Evolutionary conservation across 2,888 invertebrate species (phyloP).

Genomic region (Synanthedon formicaeformis): DNA sequence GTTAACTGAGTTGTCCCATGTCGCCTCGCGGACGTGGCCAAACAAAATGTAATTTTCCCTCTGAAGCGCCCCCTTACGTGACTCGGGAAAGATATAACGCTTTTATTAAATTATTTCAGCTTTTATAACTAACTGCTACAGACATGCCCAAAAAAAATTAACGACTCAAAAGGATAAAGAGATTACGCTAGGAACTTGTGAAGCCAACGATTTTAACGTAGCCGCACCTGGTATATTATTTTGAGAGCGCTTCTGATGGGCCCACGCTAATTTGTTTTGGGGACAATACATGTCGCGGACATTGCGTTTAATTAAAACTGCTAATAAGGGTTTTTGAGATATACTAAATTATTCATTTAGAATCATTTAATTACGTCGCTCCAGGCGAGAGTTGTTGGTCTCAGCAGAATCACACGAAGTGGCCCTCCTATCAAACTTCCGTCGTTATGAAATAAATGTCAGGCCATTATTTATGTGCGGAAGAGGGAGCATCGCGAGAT

Average conservation of each 20-base stretch:
- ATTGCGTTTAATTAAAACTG: slow-evolving; percentile 6
- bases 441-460: slow-evolving; percentile 57
- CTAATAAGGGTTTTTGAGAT: slow-evolving; percentile 6
- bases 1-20: slow-evolving; percentile 65
- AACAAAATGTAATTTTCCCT: slow-evolving; percentile 67
- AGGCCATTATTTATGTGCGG: slow-evolving; percentile 56
- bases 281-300: not conserved
- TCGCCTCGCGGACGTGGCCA: slow-evolving; percentile 54
- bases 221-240: not conserved
- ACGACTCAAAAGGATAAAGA: slow-evolving; percentile 38
- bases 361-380: not conserved
- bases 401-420: slow-evolving; percentile 26
- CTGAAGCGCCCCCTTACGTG: slow-evolving; percentile 65
- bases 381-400: slow-evolving; percentile 2
- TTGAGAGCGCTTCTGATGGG: not conserved
- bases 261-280: not conserved
- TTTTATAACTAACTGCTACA: slow-evolving; percentile 52
- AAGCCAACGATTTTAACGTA: slow-evolving; percentile 2
- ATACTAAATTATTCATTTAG: not conserved
- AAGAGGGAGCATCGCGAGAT: slow-evolving; percentile 50
- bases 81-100: slow-evolving; percentile 64
- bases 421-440: slow-evolving; percentile 53
- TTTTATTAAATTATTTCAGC: slow-evolving; percentile 66
- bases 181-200: slow-evolving; percentile 24
- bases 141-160: slow-evolving; percentile 45